Conservation (phyloP, 2,797 vertebrate species). For the Macropus fuliginosus region DNA sequence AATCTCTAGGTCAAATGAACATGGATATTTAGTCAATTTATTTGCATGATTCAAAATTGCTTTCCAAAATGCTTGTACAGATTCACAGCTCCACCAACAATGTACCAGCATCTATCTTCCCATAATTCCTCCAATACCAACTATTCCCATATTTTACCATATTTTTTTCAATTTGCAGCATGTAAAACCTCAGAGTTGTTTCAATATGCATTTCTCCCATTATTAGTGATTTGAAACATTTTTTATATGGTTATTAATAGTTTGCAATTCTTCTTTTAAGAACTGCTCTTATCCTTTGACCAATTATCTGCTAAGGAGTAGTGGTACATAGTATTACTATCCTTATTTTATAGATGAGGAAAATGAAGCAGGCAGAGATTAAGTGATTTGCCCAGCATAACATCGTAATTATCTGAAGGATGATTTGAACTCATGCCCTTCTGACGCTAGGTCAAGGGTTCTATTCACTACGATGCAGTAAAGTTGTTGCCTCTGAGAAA, state of each 20-base stretch:
- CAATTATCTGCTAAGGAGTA: neutral
- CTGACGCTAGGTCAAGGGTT: neutral
- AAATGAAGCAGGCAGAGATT: neutral
- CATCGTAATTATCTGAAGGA: neutral
- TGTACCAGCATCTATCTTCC: neutral
- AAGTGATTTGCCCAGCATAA: neutral
- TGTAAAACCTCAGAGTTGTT: neutral
- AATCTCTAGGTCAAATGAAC: neutral
- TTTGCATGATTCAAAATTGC: neutral
- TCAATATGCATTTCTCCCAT: neutral
- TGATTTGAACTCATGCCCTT: neutral
- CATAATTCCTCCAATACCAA: neutral
- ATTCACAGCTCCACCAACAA: neutral
- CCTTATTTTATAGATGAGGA: neutral
- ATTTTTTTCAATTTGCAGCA: neutral
- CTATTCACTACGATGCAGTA: neutral
- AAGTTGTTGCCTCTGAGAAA: conserved; percentile 7
- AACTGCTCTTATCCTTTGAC: neutral
- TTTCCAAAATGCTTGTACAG: neutral
- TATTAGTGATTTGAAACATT: neutral
- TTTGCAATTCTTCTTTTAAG: neutral
- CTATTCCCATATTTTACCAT: neutral
- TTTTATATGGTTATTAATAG: neutral
- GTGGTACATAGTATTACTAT: neutral
- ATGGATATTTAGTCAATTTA: neutral